Evolutionary conservation across 2,888 invertebrate genomes (phyloP), one percentile per base, ranked within the genome.

Genomic region (Actias luna): DNA sequence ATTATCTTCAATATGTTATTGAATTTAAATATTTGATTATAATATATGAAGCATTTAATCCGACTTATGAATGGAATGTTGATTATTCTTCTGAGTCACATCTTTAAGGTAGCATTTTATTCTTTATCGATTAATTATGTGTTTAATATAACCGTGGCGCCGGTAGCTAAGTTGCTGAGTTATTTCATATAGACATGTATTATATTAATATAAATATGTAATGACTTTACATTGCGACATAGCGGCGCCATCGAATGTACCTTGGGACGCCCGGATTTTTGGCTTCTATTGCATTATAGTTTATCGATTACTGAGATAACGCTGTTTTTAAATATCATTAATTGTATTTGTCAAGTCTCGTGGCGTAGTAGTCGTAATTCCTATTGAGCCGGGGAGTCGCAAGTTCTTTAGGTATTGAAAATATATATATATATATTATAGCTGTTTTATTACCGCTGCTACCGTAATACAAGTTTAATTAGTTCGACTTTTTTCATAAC

Each of bases 21-120:
- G 74, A 81, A 88, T 89, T 89, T 88, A 76, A 89, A 89, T 89
- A 87, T 88, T 88, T 87, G 84, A 89, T 89, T 87, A 77, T 87
- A 85, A 88, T 88, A 83, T 84, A 74, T 72, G 69, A 63, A 69
- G 66, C 74, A 76, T 77, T 68, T 73, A 78, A 78, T 78, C 75
- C 71, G 69, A 76, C 76, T 77, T 68, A 50, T 39, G 14, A 59
- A 27, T 36, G 61, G 59, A 63, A 63, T 63, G 52, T 55, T 63
- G 59, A 58, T 62, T 59, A 59, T 62, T 55, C 29, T 36, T 25
- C 39, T 42, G 58, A 62, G 22, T 52, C 57, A 42, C 18, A 22
- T 29, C 16, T 29, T 42, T 29, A 29, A 55, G 55, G 55, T 55
- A 55, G 55, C 55, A 55, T 55, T 55, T 55, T 55, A 55, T 55